Conservation (phyloP, 2,888 invertebrate species). For the Leistus spinibarbis region DNA sequence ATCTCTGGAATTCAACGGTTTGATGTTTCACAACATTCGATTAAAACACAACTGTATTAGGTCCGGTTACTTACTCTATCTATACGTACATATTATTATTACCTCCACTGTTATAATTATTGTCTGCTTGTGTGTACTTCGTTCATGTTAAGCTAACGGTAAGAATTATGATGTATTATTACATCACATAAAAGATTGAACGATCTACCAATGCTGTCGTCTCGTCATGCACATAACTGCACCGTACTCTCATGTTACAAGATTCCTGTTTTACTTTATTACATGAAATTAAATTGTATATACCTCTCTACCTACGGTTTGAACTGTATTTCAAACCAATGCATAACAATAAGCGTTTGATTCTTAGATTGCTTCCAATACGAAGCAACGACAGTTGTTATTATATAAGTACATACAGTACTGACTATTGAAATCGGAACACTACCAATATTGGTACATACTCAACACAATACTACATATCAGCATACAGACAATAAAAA, state of each 20-base stretch:
- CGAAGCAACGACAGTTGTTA: neutral
- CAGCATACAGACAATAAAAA: too few relatives aligned
- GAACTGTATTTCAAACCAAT: neutral
- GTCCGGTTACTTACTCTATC: neutral
- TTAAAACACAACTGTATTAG: too few relatives aligned
- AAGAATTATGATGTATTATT: neutral
- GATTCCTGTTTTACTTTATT: neutral
- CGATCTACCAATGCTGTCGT: neutral
- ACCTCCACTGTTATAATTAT: neutral
- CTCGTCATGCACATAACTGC: neutral
- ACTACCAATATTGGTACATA: too few relatives aligned
- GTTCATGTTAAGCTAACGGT: neutral
- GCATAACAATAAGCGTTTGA: neutral
- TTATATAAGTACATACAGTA: neutral
- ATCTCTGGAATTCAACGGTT: neutral
- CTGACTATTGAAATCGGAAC: too few relatives aligned
- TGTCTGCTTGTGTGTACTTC: neutral
- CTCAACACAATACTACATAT: too few relatives aligned
- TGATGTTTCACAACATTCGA: neutral
- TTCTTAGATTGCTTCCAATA: neutral
- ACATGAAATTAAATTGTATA: neutral
- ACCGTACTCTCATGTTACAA: neutral
- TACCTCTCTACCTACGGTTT: too few relatives aligned
- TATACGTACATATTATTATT: neutral
- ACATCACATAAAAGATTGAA: neutral